phyloP scores from a whole-genome alignment of 2,888 invertebrate species.

The Synanthedon myopaeformis region DNA sequence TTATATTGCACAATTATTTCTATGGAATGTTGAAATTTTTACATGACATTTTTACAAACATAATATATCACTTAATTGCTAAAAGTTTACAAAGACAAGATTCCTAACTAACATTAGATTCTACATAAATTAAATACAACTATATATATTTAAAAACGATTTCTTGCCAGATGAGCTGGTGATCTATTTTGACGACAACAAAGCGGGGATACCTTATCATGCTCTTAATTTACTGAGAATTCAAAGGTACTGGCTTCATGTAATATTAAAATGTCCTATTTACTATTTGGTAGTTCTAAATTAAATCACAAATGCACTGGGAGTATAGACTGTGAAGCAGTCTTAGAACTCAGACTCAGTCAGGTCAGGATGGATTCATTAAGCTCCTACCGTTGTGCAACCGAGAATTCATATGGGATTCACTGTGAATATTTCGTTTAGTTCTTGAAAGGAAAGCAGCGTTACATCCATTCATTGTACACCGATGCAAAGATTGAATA shows the following conservation, averaged over 20 bases:
- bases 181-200: background rate
- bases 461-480: constrained; percentile 81
- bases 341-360: constrained; percentile 13
- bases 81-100: background rate
- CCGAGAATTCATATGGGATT: constrained; percentile 71
- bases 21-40: constrained; percentile 48
- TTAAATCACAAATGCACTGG: constrained; percentile 59
- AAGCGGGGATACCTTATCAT: background rate
- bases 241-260: constrained; percentile 35
- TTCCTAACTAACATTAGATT: background rate
- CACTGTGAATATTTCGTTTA: constrained; percentile 81
- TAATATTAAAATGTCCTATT: constrained; percentile 8
- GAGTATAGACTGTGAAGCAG: constrained; percentile 19
- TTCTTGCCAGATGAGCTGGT: background rate
- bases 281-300: constrained; percentile 49
- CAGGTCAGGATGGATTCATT: constrained; percentile 43
- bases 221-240: constrained; percentile 15
- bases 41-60: background rate
- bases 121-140: background rate
- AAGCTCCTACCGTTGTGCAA: constrained; percentile 43
- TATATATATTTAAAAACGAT: background rate
- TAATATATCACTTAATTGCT: background rate
- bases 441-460: constrained; percentile 84
- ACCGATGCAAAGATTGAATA: constrained; percentile 76
- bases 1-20: constrained; percentile 53